Conservation (phyloP, 2,797 vertebrate species). For the Margarornis squamiger region DNA sequence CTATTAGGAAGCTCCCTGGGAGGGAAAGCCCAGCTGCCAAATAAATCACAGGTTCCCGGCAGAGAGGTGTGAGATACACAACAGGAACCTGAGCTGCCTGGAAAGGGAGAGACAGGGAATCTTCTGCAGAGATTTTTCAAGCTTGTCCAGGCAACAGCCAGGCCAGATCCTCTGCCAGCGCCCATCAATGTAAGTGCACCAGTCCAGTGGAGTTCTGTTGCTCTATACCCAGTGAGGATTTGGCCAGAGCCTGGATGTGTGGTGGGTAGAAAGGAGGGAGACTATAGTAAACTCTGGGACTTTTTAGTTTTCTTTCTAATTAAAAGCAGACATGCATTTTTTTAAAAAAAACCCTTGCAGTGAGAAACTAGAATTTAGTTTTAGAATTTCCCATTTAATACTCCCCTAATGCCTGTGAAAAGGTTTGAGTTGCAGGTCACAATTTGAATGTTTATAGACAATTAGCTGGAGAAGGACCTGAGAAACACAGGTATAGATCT, state of each 20-base stretch:
- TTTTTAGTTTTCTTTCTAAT: conserved; percentile 69
- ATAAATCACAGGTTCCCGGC: conserved; percentile 48
- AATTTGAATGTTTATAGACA: conserved; percentile 60
- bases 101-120: background rate
- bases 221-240: background rate
- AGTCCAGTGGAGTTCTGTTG: background rate
- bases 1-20: conserved; percentile 62
- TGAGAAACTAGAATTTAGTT: conserved; percentile 60
- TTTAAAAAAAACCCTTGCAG: background rate
- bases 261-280: conserved; percentile 3
- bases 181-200: fast-evolving
- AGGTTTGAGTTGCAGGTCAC: conserved; percentile 50
- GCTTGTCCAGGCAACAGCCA: background rate
- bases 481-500: conserved; percentile 35
- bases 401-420: conserved; percentile 68
- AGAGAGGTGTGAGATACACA: conserved; percentile 36
- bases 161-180: background rate
- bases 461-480: conserved; percentile 32
- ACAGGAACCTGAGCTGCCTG: conserved; percentile 24
- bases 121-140: conserved; percentile 8
- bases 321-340: conserved; percentile 56
- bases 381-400: conserved; percentile 70
- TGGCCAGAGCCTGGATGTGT: background rate
- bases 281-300: background rate
- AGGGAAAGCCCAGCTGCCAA: conserved; percentile 48